Evolutionary conservation across 2,113 vertebrate genomes (phyloP), one percentile per base, ranked within the genome.

Genomic region (Mesitornis unicolor): DNA sequence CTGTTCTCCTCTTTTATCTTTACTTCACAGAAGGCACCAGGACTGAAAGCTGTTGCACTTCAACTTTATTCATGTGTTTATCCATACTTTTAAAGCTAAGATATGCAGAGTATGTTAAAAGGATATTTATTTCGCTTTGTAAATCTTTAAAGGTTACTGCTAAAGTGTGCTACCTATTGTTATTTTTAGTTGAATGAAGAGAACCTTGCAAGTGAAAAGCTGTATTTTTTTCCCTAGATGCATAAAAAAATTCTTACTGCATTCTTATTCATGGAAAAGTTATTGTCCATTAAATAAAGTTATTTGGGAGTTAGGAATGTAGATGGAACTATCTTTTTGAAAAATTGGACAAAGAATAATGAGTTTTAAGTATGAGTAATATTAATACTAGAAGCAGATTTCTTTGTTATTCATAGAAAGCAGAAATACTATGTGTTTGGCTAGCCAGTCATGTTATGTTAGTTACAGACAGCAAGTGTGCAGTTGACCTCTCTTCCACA

Each of bases 371-470:
- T 28, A 79, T 9, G 16, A 70, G 4, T 38, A 67, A 47, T 71
- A 68, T 40, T 87, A 33, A 80, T 40, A 76, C 2, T 29, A 71
- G 38, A 60, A 40, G 28, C 0, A 2, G 1, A 0, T 18, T 43
- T 84, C 75, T 87, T 57, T 85, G 4, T 57, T 61, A 26, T n/a
- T 40, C 9, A 57, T 28, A 59, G 17, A 25, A 69, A 45, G 14
- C 6, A 51, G 16, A 87, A 74, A 60, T 54, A 8, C 3, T 40
- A 11, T 0, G 0, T 42, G 3, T 61, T 90, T 71, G 11, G 9
- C 18, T 71, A 16, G 13, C 24, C 25, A 75, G 18, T 24, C 16
- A 48, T 2, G 1, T 36, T 67, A 25, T 31, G 13, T 38, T 45
- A 43, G 25, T 29, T 54, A 13, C 25, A 86, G 68, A 51, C 20